Base-by-base conservation (phyloP, 2,888 invertebrate genomes). In the Antitype chi region DNA sequence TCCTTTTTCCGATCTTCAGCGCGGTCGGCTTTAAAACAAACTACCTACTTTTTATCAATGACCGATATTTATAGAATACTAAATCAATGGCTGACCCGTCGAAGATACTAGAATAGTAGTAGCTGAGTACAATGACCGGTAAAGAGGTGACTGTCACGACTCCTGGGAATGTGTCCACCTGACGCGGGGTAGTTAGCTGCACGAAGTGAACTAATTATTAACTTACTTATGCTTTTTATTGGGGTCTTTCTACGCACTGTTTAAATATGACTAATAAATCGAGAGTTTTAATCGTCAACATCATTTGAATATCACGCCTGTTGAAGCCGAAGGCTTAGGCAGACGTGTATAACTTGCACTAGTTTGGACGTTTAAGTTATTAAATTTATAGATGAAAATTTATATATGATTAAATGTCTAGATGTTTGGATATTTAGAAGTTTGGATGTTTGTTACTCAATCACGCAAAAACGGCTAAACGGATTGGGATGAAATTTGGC, bases 91-190 rank as follows among this genome's bases (percentile, higher is more conserved):
- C 66, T 23, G 38, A 62, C 66, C 67, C 7, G 15, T 25, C 4
- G 80, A 66, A 70, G 60, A 28, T 67, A 80, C 84, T 71, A 60
- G 80, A 32, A 52, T 28, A 52, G 60, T 70, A 70, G 49, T 9
- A 17, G 17, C 47, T 3, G 13, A 32, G 81, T 53, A 17, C 85
- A 59, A 55, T 25, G 85, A 85, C 82, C 60, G 11, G 38, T 25
- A 57, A 66, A 25, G 52, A 66, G 81, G 81, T 81, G 81, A 85
- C 55, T 81, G 85, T 85, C 81, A 81, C 69, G n/a, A n/a, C 28
- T 80, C 60, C n/a, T 85, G 81, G 85, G 81, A 81, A 23, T 23
- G 11, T 4, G 15, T 32, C 53, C 81, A 74, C 70, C 53, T 85
- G 85, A 20, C 74, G 9, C 23, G 32, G 9, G 23, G 43, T 13